These are phyloP conservation scores for Chloroclystis v-ata DNA, from an alignment of 2,888 invertebrate genomes.

Conservation along the genomic window DNA sequence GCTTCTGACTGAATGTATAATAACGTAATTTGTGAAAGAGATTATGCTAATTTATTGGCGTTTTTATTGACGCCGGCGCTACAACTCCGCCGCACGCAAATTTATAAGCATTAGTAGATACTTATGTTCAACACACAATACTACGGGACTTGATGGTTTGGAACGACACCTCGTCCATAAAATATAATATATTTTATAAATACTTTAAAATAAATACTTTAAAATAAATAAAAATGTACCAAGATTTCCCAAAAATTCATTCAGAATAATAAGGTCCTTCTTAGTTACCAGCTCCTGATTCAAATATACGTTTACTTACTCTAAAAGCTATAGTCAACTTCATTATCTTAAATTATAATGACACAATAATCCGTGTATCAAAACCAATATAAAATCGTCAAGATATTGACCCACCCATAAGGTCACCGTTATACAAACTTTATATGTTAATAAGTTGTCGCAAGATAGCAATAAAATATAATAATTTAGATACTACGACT, in stretches of 20 bases:
- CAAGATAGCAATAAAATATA: conserved; percentile 30
- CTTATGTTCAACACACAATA: no score
- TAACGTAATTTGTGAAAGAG: conserved; percentile 48
- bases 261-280: no score
- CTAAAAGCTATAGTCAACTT: no score
- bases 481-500: conserved; percentile 16
- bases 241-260: no score
- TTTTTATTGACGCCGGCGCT: conserved; percentile 41
- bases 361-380: conserved; percentile 19
- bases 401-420: conserved; percentile 38
- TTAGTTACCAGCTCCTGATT: no score
- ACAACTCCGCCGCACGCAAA: conserved; percentile 31
- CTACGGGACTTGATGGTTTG: no score
- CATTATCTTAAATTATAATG: no score
- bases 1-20: conserved; percentile 42
- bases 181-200: no score
- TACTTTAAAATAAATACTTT: no score
- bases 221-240: no score
- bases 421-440: conserved; percentile 43
- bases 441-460: conserved; percentile 36
- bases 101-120: background rate
- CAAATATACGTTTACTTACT: no score
- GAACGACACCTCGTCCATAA: no score
- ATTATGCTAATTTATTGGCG: conserved; percentile 56
- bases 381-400: conserved; percentile 35